These are phyloP conservation scores for Pentalonia nigronervosa DNA, from an alignment of 1,140 invertebrate species.

Conservation along the genomic window DNA sequence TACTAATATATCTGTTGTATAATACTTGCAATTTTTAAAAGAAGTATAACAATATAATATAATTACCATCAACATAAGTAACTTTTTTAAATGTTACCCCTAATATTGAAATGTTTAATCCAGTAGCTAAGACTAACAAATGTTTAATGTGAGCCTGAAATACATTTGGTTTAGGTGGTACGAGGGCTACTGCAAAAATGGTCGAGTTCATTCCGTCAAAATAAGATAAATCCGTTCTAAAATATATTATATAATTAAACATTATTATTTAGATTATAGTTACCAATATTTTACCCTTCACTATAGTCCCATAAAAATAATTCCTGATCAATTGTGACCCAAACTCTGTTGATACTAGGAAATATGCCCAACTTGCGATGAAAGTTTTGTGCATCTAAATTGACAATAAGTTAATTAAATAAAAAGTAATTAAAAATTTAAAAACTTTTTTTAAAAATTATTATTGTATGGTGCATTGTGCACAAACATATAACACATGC, in stretches of 20 bases:
- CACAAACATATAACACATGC: too few relatives aligned
- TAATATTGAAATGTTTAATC: conserved; percentile 90
- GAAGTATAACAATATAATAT: neutral
- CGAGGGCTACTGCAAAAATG: conserved; percentile 85
- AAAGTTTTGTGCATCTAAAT: conserved; percentile 82
- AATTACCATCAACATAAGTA: conserved; percentile 65
- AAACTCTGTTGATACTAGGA: conserved; percentile 93
- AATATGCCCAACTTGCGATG: conserved; percentile 96
- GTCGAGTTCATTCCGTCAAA: conserved; percentile 91
- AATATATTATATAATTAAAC: conserved; percentile 57
- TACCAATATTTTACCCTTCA: conserved; percentile 70
- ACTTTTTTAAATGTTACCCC: conserved; percentile 74
- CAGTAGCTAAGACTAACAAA: conserved; percentile 88
- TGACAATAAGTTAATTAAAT: neutral
- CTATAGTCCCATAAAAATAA: conserved; percentile 97
- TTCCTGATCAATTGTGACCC: conserved; percentile 97
- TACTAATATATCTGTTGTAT: too few relatives aligned
- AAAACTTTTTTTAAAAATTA: neutral
- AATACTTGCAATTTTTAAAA: too few relatives aligned
- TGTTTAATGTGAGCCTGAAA: conserved; percentile 93
- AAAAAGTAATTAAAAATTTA: neutral
- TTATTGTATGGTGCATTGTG: too few relatives aligned
- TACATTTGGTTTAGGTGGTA: conserved; percentile 84
- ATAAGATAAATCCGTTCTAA: conserved; percentile 86
- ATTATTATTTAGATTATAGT: neutral